A percentile compares a stretch with the other conserved stretches of the same genome.
Conservation (phyloP, 1,140 invertebrate species). For the Pinna nobilis region DNA sequence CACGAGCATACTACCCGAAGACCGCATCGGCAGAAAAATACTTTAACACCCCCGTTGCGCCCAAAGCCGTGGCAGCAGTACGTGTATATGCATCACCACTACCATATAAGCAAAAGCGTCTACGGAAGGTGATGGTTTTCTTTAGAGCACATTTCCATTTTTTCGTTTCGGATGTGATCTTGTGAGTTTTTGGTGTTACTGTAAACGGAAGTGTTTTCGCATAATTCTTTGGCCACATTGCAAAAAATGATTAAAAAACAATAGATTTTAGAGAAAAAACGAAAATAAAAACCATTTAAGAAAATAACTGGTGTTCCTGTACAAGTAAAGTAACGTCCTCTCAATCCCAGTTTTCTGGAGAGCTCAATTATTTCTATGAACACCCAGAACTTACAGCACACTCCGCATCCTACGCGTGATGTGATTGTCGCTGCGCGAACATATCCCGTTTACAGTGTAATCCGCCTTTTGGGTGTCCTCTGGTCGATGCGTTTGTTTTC, state of each 20-base stretch:
- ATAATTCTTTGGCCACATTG: too few species aligned
- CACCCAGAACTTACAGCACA: slow-evolving; percentile 23
- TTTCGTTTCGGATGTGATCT: slow-evolving; percentile 12
- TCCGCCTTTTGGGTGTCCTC: too few species aligned
- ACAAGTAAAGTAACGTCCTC: too few species aligned
- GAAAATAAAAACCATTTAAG: too few species aligned
- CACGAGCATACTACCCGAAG: not conserved
- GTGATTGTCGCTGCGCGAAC: not conserved
- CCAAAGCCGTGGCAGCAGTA: slow-evolving; percentile 7
- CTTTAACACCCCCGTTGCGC: not conserved
- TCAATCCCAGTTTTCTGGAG: too few species aligned
- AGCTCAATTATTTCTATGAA: not conserved
- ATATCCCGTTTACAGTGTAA: slow-evolving; percentile 23
- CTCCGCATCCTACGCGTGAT: slow-evolving; percentile 2
- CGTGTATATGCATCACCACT: slow-evolving; percentile 36
- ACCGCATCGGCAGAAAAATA: not conserved
- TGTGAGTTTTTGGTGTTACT: slow-evolving; percentile 23
- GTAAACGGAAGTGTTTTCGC: slow-evolving; percentile 18
- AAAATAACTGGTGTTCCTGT: too few species aligned
- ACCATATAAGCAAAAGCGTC: slow-evolving; percentile 24
- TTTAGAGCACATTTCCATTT: not conserved
- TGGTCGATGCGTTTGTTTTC: too few species aligned
- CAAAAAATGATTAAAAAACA: too few species aligned
- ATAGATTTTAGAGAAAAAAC: too few species aligned
- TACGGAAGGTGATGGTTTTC: slow-evolving; percentile 32